Conservation (phyloP, 2,888 invertebrate genomes). For the Dendrolimus houi region DNA sequence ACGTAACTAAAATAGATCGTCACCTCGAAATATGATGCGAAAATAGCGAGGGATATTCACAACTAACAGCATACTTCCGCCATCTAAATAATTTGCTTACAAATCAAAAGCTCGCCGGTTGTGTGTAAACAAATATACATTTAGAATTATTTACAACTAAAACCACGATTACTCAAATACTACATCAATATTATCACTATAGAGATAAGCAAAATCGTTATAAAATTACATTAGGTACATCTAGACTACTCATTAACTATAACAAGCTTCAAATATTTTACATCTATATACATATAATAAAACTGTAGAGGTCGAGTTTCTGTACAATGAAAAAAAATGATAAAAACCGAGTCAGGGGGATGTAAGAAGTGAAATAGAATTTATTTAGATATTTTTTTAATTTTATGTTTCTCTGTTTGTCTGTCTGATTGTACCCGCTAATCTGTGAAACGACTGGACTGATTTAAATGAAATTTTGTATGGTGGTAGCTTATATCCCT, state of each 20-base stretch:
- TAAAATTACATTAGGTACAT: not conserved
- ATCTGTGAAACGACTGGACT: no score
- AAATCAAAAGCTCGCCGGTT: constrained; percentile 7
- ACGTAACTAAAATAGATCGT: constrained; percentile 39
- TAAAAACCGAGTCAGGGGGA: no score
- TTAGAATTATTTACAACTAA: not conserved
- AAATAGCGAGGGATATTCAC: constrained; percentile 35
- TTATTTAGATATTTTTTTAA: no score
- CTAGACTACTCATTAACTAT: not conserved
- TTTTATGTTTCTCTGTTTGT: no score
- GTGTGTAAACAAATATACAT: not conserved
- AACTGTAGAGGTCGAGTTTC: no score
- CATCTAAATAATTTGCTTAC: constrained; percentile 14
- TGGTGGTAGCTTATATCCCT: no score
- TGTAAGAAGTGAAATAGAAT: no score
- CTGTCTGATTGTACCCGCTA: no score
- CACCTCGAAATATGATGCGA: constrained; percentile 46
- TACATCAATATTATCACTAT: not conserved
- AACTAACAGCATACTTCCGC: constrained; percentile 26
- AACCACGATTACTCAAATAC: not conserved
- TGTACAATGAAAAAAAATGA: no score
- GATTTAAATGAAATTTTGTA: no score
- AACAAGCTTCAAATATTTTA: not conserved
- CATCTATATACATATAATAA: no score
- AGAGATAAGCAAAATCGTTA: not conserved